A percentile compares a stretch with the other conserved stretches of the same genome.
These are phyloP conservation scores for Drosophila monieri DNA, from an alignment of 2,888 invertebrate genomes.

Conservation along the genomic window DNA sequence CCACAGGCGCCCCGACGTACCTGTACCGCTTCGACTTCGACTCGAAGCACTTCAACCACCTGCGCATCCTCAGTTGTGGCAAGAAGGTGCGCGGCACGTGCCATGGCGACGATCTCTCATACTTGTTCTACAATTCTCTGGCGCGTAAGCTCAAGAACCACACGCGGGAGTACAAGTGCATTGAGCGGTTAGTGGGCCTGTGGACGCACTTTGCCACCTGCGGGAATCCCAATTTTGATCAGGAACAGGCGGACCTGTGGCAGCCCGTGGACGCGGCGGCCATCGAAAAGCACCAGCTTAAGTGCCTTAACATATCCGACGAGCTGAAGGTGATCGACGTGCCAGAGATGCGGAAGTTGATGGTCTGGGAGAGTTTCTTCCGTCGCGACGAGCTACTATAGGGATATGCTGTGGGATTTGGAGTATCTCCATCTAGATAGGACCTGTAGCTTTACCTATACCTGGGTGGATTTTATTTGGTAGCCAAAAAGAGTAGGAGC, in stretches of 20 bases:
- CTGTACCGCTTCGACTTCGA: slow-evolving; percentile 83
- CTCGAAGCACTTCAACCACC: slow-evolving; percentile 83
- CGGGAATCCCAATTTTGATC: slow-evolving; percentile 81
- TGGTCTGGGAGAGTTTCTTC: slow-evolving; percentile 82
- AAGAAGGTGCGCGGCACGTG: slow-evolving; percentile 82
- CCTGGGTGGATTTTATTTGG: slow-evolving; percentile 14
- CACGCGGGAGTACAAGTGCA: slow-evolving; percentile 82
- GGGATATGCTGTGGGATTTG: slow-evolving; percentile 11
- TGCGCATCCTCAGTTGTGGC: slow-evolving; percentile 82
- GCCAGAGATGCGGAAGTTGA: slow-evolving; percentile 80
- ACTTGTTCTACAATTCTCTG: slow-evolving; percentile 82
- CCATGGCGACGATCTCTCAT: slow-evolving; percentile 83
- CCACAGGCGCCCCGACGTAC: slow-evolving; percentile 80
- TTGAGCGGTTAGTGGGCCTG: slow-evolving; percentile 81
- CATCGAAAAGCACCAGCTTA: slow-evolving; percentile 74
- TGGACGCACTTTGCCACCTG: slow-evolving; percentile 82
- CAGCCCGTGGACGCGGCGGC: slow-evolving; percentile 68
- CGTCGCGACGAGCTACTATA: slow-evolving; percentile 76
- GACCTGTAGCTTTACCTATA: slow-evolving; percentile 27
- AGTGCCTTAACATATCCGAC: slow-evolving; percentile 83
- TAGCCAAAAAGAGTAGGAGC: neutral
- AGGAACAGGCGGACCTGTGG: slow-evolving; percentile 77
- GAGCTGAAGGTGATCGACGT: slow-evolving; percentile 81
- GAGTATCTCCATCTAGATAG: slow-evolving; percentile 32
- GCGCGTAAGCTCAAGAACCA: slow-evolving; percentile 79